These are phyloP conservation scores for Odocoileus virginianus DNA, from an alignment of 2,113 vertebrate genomes.

Conservation along the genomic window DNA sequence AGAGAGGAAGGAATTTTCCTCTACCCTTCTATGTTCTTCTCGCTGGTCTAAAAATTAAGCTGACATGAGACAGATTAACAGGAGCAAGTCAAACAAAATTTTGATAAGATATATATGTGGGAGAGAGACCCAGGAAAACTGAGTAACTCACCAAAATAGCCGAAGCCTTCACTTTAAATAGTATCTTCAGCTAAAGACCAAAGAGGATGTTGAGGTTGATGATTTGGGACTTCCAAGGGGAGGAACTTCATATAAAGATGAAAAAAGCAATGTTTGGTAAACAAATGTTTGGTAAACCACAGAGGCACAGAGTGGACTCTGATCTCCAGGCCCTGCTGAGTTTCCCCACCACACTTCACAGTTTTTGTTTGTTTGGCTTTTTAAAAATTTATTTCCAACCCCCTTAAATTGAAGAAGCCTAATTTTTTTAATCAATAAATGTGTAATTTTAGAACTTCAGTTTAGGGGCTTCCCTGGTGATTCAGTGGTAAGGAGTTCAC, in stretches of 20 bases:
- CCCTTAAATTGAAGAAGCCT: not conserved
- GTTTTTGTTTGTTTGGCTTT: not conserved
- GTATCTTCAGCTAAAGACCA: not conserved
- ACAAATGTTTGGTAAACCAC: not conserved
- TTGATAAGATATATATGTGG: not conserved
- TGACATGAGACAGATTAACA: not conserved
- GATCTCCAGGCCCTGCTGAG: not conserved
- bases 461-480: not conserved
- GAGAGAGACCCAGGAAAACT: not conserved
- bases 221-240: not conserved
- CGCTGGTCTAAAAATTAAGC: not conserved
- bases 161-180: not conserved
- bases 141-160: not conserved
- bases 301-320: not conserved
- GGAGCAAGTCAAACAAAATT: not conserved
- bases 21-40: not conserved
- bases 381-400: not conserved
- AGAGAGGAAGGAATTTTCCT: not conserved
- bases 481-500: not conserved
- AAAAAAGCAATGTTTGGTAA: not conserved
- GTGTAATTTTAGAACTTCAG: not conserved
- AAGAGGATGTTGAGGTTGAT: not conserved
- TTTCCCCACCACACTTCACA: accelerated
- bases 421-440: conserved; percentile 4
- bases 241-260: not conserved